Evolutionary conservation across 2,888 invertebrate species (phyloP), one percentile per base, ranked within the genome.

Genomic region (Chrysomela aeneicollis): DNA sequence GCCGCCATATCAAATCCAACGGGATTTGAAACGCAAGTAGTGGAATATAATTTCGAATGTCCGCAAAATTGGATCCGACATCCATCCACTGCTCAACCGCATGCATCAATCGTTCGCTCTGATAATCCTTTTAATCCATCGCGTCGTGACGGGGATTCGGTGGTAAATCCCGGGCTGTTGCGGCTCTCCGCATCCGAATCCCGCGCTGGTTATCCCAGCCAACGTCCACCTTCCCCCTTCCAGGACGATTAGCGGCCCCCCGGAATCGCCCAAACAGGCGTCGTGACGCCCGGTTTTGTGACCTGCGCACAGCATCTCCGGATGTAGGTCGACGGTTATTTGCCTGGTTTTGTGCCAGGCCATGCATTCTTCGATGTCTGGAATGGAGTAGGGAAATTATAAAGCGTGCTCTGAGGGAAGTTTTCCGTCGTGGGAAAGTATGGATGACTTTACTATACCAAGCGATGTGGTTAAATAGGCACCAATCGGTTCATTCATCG

Each of bases 121-220:
- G 47, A 89, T 85, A 59, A 89, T 82, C 17, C 86, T 85, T 69
- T 85, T 84, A 63, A 92, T 91, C 92, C 92, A 92, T 67, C 85
- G 84, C 21, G 88, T 84, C 4, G 91, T 91, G 73, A 88, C 86
- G 72, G 88, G 87, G 1, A 94, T 89, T 78, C 91, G 92, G 81
- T 94, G 93, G 82, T 94, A 94, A 74, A 94, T 94, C 30, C 93
- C 93, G 0, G 94, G 93, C 81, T 94, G 94, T 76, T 92, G 90
- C 77, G 92, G 91, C 12, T 93, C 92, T 0, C 93, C 93, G 78
- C 93, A 94, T 52, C 93, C 93, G 79, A 93, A 94, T 5, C 94
- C 94, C 0, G 93, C 93, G 22, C 93, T 93, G 0, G 92, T 93
- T 69, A 94, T 93, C 12, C 94, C 94, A 4, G 89, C 91, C 10